These are phyloP conservation scores for Orthonyx spaldingii DNA, from an alignment of 2,113 vertebrate genomes.

Conservation along the genomic window DNA sequence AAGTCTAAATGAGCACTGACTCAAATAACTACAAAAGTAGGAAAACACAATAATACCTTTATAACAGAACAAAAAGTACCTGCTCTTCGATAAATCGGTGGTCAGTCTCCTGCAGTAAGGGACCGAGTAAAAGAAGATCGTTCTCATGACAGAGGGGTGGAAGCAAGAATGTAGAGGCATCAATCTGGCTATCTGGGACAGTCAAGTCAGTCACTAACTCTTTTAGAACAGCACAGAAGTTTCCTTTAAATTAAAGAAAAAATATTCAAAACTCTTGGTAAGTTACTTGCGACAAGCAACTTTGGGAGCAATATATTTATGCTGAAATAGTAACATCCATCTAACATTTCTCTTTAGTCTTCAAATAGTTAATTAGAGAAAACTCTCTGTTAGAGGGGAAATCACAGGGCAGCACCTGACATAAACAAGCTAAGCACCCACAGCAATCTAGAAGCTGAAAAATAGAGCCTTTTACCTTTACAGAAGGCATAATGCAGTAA, in stretches of 20 bases:
- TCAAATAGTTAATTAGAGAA: background rate
- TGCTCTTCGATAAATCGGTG: conserved; percentile 88
- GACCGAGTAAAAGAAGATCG: conserved; percentile 81
- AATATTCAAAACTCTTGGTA: background rate
- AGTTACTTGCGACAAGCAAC: background rate
- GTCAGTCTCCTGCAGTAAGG: conserved; percentile 77
- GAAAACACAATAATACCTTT: background rate
- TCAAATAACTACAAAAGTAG: background rate
- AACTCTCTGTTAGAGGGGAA: background rate
- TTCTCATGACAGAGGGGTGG: conserved; percentile 81
- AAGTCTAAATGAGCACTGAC: background rate
- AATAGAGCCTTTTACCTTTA: background rate
- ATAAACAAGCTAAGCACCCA: background rate
- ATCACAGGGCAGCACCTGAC: background rate
- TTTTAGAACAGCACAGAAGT: conserved; percentile 79
- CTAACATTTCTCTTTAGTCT: background rate
- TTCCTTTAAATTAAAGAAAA: conserved; percentile 68
- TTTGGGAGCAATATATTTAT: background rate
- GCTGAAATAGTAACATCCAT: background rate
- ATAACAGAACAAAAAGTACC: conserved; percentile 65
- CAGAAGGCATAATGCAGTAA: background rate
- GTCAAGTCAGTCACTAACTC: conserved; percentile 86
- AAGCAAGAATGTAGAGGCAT: conserved; percentile 79
- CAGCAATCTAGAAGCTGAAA: background rate
- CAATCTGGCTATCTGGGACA: conserved; percentile 75